phyloP scores from a whole-genome alignment of 2,113 vertebrate species.

The Phalacrocorax aristotelis region DNA sequence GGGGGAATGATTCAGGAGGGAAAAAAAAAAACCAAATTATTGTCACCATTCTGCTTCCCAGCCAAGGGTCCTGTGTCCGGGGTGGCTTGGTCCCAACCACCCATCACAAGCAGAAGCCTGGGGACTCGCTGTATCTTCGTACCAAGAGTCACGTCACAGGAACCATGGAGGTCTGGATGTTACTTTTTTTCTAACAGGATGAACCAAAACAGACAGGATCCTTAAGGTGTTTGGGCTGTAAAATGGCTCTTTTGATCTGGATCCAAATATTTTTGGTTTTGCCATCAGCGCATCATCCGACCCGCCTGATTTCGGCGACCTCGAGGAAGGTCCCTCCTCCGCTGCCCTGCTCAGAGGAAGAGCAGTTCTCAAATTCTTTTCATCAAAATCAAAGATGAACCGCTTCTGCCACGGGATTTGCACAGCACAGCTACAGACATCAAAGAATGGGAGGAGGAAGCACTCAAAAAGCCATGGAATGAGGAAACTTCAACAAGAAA shows the following conservation, averaged over 20 bases:
- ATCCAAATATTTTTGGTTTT: background rate
- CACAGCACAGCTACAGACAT: background rate
- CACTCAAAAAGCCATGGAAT: background rate
- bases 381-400: background rate
- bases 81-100: background rate
- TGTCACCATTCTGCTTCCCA: background rate
- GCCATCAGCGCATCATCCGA: background rate
- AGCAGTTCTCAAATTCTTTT: background rate
- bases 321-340: background rate
- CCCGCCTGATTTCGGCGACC: background rate
- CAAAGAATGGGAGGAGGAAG: background rate
- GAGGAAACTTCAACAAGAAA: background rate
- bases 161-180: background rate
- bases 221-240: background rate
- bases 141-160: background rate
- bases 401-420: background rate
- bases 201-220: background rate
- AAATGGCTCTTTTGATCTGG: background rate
- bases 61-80: too few species aligned
- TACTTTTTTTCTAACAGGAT: background rate
- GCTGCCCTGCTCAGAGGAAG: background rate
- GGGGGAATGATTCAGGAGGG: background rate
- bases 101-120: background rate
- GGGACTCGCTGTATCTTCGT: rapidly evolving
- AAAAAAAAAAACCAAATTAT: background rate